Base-by-base conservation (phyloP, 1,140 invertebrate species). In the Coenobita brevimanus region DNA sequence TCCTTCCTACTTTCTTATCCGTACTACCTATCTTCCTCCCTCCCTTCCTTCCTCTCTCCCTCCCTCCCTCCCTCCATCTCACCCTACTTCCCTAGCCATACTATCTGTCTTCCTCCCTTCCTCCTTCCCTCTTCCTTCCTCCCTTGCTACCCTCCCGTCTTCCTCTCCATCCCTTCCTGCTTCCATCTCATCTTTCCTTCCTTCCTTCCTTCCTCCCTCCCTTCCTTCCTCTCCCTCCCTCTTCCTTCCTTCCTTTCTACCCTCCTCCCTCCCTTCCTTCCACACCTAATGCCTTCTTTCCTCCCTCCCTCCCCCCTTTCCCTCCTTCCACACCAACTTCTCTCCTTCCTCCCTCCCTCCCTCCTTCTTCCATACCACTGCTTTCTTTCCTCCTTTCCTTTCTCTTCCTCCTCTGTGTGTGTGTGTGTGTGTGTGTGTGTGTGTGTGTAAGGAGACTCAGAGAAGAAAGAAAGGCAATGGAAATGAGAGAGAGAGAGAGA, bases 71-170 rank as follows among this genome's bases (percentile, higher is more conserved):
- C n/a, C n/a, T n/a, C n/a, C n/a, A n/a, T n/a, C n/a, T n/a, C n/a
- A n/a, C n/a, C n/a, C n/a, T n/a, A n/a, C n/a, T n/a, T n/a, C n/a
- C n/a, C n/a, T n/a, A n/a, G n/a, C n/a, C n/a, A n/a, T n/a, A n/a
- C n/a, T n/a, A n/a, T n/a, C n/a, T n/a, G n/a, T n/a, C n/a, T n/a
- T n/a, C n/a, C n/a, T n/a, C n/a, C n/a, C n/a, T 85, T 60, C 38
- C 69, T 67, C 83, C 24, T 76, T 85, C 94, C 93, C 17, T 94
- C 98, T 97, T 97, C 97, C 93, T 97, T 97, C 88, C 96, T 97
- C 91, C 94, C 95, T 79, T 97, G 97, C 50, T 98, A 98, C 93
- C 96, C 96, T 36, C 97, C 96, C 0, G 94, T 97, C 64, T 94
- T 98, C 88, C 91, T 91, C 88, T 93, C 84, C 91, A 93, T 93